Evolutionary conservation across 2,113 vertebrate species (phyloP).

Genomic region (Synchiropus splendidus): DNA sequence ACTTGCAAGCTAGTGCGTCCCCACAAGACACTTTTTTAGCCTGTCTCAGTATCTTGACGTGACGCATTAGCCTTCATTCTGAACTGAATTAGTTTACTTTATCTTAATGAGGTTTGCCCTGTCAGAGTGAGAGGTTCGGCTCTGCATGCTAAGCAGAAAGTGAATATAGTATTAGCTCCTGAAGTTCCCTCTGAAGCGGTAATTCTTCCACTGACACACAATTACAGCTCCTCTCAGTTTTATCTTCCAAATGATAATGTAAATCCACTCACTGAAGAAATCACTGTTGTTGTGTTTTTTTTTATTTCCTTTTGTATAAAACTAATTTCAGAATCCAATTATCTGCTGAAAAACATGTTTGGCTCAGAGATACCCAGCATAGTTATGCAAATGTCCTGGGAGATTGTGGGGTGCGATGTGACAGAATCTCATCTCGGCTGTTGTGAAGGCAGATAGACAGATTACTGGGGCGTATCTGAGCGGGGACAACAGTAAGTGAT

Average conservation of each 20-base stretch:
- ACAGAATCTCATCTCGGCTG: slow-evolving; percentile 49
- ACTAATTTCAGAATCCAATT: slow-evolving; percentile 57
- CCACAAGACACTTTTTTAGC: slow-evolving; percentile 33
- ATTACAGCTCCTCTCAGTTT: slow-evolving; percentile 49
- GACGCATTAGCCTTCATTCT: slow-evolving; percentile 52
- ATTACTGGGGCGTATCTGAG: slow-evolving; percentile 43
- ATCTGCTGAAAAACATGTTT: slow-evolving; percentile 46
- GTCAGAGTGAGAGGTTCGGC: too few relatives aligned
- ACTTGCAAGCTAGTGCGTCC: slow-evolving; percentile 29
- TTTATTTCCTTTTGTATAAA: slow-evolving; percentile 13
- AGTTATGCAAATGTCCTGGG: slow-evolving; percentile 43
- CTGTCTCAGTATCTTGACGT: slow-evolving; percentile 48
- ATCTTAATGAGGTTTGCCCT: slow-evolving; percentile 60
- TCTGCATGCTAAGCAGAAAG: slow-evolving; percentile 53
- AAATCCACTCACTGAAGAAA: slow-evolving; percentile 18
- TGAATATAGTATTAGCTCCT: slow-evolving; percentile 39
- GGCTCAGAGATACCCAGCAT: slow-evolving; percentile 36
- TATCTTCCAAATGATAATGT: slow-evolving; percentile 48
- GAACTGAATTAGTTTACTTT: slow-evolving; percentile 55
- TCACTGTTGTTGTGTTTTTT: slow-evolving; percentile 8
- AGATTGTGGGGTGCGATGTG: slow-evolving; percentile 37
- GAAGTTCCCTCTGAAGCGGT: slow-evolving; percentile 28
- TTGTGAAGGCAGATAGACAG: slow-evolving; percentile 37
- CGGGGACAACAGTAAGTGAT: slow-evolving; percentile 36
- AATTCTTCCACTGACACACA: slow-evolving; percentile 33